These are phyloP conservation scores for Anolis apletophallus DNA, from an alignment of 2,797 vertebrate species.

Conservation along the genomic window DNA sequence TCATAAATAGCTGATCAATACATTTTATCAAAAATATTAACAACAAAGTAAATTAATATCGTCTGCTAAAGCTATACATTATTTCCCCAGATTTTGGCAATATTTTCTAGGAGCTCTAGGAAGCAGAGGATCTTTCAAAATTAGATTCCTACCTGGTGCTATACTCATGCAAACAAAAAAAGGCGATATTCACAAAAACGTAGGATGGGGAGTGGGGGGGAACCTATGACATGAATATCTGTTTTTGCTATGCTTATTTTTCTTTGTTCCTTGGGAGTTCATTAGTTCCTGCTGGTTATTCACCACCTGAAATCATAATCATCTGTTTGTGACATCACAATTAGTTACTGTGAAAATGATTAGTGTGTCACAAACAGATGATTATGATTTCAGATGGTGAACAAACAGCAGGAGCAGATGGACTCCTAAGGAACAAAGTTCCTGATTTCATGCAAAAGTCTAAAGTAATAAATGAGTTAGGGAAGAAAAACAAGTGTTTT, in stretches of 20 bases:
- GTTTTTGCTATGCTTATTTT: constrained; percentile 40
- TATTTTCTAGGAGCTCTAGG: constrained; percentile 12
- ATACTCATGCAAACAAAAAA: background rate
- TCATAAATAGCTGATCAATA: constrained; percentile 3
- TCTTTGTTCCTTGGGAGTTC: constrained; percentile 68
- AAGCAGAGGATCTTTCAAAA: background rate
- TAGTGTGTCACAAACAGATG: constrained; percentile 73
- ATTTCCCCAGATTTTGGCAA: background rate
- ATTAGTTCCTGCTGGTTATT: constrained; percentile 73
- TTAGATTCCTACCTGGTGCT: constrained; percentile 19
- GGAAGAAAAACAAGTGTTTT: constrained; percentile 61
- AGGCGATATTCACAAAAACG: constrained; percentile 26
- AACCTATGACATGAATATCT: constrained; percentile 42
- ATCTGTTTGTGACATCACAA: constrained; percentile 71
- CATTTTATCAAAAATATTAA: background rate
- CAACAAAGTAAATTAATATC: constrained; percentile 29
- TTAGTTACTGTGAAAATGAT: constrained; percentile 71
- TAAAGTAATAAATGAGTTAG: constrained; percentile 66
- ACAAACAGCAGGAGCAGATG: constrained; percentile 77
- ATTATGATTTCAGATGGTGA: constrained; percentile 78
- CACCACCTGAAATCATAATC: constrained; percentile 75
- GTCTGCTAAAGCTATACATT: background rate
- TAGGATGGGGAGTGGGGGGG: background rate
- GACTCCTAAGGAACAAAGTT: constrained; percentile 71
- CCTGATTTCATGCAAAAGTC: constrained; percentile 59